Conservation (phyloP, 2,888 invertebrate species). For the Latheticus oryzae region DNA sequence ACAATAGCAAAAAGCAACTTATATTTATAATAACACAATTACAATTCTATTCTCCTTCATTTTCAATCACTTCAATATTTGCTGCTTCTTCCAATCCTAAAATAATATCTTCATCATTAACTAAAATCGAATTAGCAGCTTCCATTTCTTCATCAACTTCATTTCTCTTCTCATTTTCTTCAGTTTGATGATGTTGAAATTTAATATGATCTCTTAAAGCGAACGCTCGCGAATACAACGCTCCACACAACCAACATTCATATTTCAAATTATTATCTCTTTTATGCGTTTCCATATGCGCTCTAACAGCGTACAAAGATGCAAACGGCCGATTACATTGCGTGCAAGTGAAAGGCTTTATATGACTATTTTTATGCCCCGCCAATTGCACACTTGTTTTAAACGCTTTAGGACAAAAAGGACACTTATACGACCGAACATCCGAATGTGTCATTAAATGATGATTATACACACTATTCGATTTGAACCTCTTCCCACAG, state of each 20-base stretch:
- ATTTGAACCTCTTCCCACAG: slow-evolving; percentile 81
- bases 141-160: slow-evolving; percentile 53
- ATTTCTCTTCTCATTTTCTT: slow-evolving; percentile 16
- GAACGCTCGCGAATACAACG: slow-evolving; percentile 80
- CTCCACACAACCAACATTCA: slow-evolving; percentile 78
- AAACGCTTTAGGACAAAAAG: slow-evolving; percentile 82
- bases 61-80: slow-evolving; percentile 36
- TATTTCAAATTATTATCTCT: slow-evolving; percentile 78
- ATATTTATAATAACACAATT: background rate
- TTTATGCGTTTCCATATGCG: slow-evolving; percentile 80
- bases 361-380: slow-evolving; percentile 84
- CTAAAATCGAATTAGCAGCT: slow-evolving; percentile 55
- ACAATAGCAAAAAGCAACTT: background rate
- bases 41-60: slow-evolving; percentile 9
- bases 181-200: slow-evolving; percentile 68
- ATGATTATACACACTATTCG: slow-evolving; percentile 83
- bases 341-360: slow-evolving; percentile 82
- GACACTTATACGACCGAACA: slow-evolving; percentile 80
- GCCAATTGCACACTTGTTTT: slow-evolving; percentile 84
- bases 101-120: slow-evolving; percentile 53
- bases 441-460: slow-evolving; percentile 81
- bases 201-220: slow-evolving; percentile 80
- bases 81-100: slow-evolving; percentile 40
- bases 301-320: slow-evolving; percentile 80
- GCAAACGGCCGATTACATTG: slow-evolving; percentile 84